Evolutionary conservation across 2,797 vertebrate genomes (phyloP).

Genomic region (Protosalanx chinensis): DNA sequence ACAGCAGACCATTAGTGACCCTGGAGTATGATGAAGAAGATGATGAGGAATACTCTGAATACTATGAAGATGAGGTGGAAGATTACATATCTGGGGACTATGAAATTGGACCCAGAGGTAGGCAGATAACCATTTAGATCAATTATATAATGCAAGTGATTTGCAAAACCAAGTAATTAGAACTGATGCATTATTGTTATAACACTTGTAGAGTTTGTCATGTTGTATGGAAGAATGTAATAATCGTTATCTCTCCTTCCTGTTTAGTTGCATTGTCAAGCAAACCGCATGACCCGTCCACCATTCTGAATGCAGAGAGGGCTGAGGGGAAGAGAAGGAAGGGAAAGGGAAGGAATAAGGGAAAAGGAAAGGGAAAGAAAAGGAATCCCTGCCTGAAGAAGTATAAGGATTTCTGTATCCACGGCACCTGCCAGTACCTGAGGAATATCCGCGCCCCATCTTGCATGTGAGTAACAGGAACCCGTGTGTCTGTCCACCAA

Average conservation of each 20-base stretch:
- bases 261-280: slow-evolving; percentile 84
- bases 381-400: slow-evolving; percentile 90
- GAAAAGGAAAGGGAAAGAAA: slow-evolving; percentile 89
- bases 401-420: slow-evolving; percentile 93
- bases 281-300: slow-evolving; percentile 80
- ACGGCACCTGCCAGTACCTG: slow-evolving; percentile 88
- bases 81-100: slow-evolving; percentile 67
- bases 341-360: slow-evolving; percentile 73
- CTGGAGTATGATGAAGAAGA: slow-evolving; percentile 48
- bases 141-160: not conserved
- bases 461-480: slow-evolving; percentile 83
- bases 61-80: slow-evolving; percentile 61
- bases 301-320: slow-evolving; percentile 68
- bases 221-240: not conserved
- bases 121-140: slow-evolving; percentile 3
- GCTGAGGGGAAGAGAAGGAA: slow-evolving; percentile 37
- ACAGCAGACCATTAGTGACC: slow-evolving; percentile 25
- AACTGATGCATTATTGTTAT: not conserved
- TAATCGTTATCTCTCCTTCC: not conserved
- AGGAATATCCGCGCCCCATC: slow-evolving; percentile 76
- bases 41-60: slow-evolving; percentile 48
- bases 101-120: slow-evolving; percentile 65
- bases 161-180: too few species aligned
- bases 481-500: not conserved
- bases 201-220: not conserved